Base-by-base conservation (phyloP, 2,888 invertebrate genomes). In the Junonia oenone region DNA sequence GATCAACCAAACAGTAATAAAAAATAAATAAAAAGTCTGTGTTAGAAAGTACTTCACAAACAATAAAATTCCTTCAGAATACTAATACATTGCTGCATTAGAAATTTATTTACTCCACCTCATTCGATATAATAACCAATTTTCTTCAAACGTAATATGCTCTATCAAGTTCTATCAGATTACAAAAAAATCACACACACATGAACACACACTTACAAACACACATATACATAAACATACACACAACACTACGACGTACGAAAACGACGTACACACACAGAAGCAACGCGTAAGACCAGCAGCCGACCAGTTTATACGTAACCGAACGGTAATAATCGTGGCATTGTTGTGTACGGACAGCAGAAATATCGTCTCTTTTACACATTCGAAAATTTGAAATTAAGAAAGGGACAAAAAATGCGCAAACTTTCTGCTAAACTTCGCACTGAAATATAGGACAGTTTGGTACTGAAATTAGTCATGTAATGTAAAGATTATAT, bases 271-370 rank as follows among this genome's bases (percentile, higher is more conserved):
- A 58, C 64, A 71, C 79, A 75, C 78, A 87, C 87, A 73, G 19
- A 26, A 22, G 52, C 66, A 67, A 1, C 65, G 88, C 85, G 89
- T 88, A 88, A 87, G 75, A 74, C 87, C 87, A 80, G 89, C 81
- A 81, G 87, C 77, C 67, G 72, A 77, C 87, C 81, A 83, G 86
- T 83, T 85, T 81, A 79, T 81, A 86, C 81, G 85, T 83, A 86
- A 85, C 82, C 78, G 83, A 86, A 87, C 86, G 81, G 83, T 87
- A 83, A 85, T 87, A 82, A 88, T 86, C 78, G 75, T 81, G 78
- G 83, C 81, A 83, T 78, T 78, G 77, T 78, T 71, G 73, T 66
- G 83, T 86, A 89, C 68, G 47, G 86, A 73, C 69, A 22, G 57
- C 61, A 67, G 55, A 57, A 59, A 43, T 26, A 22, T 22, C 26